These are phyloP conservation scores for Chaetops frenatus DNA, from an alignment of 2,113 vertebrate genomes.

Conservation along the genomic window DNA sequence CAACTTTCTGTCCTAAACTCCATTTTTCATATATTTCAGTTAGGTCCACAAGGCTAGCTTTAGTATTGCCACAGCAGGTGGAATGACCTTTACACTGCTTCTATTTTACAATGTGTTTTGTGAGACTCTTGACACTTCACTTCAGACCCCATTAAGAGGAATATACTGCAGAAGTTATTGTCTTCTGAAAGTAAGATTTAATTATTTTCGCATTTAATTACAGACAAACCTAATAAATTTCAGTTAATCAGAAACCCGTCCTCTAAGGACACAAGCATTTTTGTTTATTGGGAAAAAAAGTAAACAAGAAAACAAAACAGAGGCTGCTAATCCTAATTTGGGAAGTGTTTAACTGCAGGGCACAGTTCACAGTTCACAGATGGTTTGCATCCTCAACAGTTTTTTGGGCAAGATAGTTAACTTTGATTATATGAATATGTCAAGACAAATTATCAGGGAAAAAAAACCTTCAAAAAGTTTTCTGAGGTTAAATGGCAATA, in stretches of 20 bases:
- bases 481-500: not conserved
- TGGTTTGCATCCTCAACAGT: not conserved
- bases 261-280: not conserved
- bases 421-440: conserved; percentile 6
- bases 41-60: not conserved
- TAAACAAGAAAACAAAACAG: not conserved
- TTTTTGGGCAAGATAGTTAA: not conserved
- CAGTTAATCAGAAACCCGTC: not conserved
- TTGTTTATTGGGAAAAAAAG: not conserved
- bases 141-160: not conserved
- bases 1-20: not conserved
- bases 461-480: not conserved
- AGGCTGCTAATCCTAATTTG: not conserved
- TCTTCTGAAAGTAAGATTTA: not conserved
- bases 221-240: not conserved
- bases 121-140: not conserved
- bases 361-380: not conserved
- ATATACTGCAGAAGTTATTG: not conserved
- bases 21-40: not conserved
- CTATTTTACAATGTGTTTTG: not conserved
- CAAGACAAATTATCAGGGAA: not conserved
- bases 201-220: not conserved
- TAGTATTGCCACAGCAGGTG: not conserved
- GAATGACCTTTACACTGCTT: not conserved
- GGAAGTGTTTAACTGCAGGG: not conserved